Evolutionary conservation across 2,888 invertebrate species (phyloP).

Genomic region (Nasonovia ribisnigri): DNA sequence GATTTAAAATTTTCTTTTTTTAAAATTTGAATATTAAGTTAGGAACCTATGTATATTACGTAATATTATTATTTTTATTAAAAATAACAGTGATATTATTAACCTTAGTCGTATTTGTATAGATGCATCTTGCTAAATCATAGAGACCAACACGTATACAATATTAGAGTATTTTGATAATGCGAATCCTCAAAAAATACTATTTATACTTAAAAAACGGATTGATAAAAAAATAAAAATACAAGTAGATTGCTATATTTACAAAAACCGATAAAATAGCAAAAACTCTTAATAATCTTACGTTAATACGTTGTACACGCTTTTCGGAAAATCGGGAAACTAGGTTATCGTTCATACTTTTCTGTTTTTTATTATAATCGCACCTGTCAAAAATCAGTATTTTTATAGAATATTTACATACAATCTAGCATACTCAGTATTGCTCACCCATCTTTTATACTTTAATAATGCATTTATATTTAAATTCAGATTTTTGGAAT

Average conservation of each 20-base stretch:
- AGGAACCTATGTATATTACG: background rate
- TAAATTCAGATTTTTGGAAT: background rate
- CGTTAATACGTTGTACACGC: background rate
- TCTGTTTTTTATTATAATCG: background rate
- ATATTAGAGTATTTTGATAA: too few relatives aligned
- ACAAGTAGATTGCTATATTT: background rate
- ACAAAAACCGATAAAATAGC: background rate
- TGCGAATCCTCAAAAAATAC: too few relatives aligned
- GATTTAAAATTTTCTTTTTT: too few relatives aligned
- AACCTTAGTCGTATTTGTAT: background rate
- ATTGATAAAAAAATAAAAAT: too few relatives aligned
- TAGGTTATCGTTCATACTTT: background rate
- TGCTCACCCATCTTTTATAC: background rate
- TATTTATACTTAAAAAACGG: too few relatives aligned
- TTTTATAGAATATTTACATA: background rate
- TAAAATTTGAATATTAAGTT: too few relatives aligned
- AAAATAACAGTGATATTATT: background rate
- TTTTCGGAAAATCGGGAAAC: background rate
- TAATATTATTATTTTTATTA: background rate
- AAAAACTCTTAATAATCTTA: background rate
- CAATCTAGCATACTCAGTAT: background rate
- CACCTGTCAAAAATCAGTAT: background rate
- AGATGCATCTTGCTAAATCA: background rate
- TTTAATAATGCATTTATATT: background rate
- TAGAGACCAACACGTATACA: background rate